phyloP scores from a whole-genome alignment of 2,888 invertebrate genomes.

The Melipona bicolor region DNA sequence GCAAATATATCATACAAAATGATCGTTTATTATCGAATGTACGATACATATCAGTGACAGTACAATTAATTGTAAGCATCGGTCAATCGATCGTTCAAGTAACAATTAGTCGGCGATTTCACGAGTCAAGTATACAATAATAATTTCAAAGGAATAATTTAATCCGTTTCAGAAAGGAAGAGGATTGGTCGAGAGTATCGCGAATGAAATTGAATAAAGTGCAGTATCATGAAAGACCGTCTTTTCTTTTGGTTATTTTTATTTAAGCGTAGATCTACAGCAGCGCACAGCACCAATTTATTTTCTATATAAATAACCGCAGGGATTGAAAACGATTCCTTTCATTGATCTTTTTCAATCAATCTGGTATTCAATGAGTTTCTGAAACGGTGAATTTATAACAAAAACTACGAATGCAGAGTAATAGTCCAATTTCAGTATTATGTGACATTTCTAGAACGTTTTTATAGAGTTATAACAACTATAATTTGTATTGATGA shows the following conservation, averaged over 20 bases:
- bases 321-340: slow-evolving; percentile 20
- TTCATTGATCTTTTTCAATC: slow-evolving; percentile 8
- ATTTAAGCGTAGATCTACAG: slow-evolving; percentile 28
- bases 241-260: slow-evolving; percentile 27
- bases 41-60: slow-evolving; percentile 8
- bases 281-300: slow-evolving; percentile 32
- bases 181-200: slow-evolving; percentile 29
- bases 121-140: slow-evolving; percentile 43
- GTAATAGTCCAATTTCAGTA: not conserved
- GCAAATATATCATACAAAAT: slow-evolving; percentile 17
- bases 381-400: not conserved
- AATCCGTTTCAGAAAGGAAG: not conserved
- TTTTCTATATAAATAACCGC: slow-evolving; percentile 32
- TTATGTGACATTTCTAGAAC: not conserved
- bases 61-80: slow-evolving; percentile 45
- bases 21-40: slow-evolving; percentile 33
- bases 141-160: slow-evolving; percentile 58
- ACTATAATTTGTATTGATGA: not conserved
- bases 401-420: not conserved
- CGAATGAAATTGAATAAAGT: slow-evolving; percentile 45
- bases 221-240: slow-evolving; percentile 28
- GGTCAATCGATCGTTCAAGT: slow-evolving; percentile 34
- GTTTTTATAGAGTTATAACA: not conserved
- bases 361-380: not conserved
- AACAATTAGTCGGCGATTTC: slow-evolving; percentile 47